Percentiles rank a stretch among this genome's conserved stretches.
These are phyloP conservation scores for Amphipoea oculea DNA, from an alignment of 2,888 invertebrate genomes.

Conservation along the genomic window DNA sequence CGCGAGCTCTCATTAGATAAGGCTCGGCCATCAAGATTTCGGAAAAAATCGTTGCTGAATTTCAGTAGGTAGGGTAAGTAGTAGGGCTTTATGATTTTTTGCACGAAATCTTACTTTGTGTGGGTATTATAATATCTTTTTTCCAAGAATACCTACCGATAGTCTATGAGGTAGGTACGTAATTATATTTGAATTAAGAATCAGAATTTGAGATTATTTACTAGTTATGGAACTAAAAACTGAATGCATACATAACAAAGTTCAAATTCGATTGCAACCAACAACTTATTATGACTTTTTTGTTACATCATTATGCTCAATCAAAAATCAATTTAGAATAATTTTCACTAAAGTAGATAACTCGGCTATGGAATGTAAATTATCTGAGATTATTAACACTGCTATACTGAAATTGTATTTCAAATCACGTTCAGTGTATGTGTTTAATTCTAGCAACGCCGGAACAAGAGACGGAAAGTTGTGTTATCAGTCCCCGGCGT, in stretches of 20 bases:
- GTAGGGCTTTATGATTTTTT: background rate
- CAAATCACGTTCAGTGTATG: background rate
- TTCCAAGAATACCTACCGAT: background rate
- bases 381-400: background rate
- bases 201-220: background rate
- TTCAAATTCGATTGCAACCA: background rate
- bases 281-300: background rate
- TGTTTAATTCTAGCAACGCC: constrained; percentile 7
- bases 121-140: background rate
- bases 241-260: background rate
- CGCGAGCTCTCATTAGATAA: background rate
- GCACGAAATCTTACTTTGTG: background rate
- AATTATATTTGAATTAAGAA: background rate
- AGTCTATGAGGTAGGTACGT: background rate
- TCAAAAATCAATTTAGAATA: background rate
- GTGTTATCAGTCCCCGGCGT: constrained; percentile 35
- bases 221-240: background rate
- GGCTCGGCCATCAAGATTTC: background rate
- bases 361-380: background rate
- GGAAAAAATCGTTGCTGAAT: background rate
- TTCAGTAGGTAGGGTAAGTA: background rate
- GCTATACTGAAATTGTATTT: background rate
- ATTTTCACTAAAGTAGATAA: background rate
- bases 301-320: background rate
- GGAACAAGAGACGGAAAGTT: constrained; percentile 36